phyloP scores from a whole-genome alignment of 2,797 vertebrate genomes.

The Zenarchopterus dispar region DNA sequence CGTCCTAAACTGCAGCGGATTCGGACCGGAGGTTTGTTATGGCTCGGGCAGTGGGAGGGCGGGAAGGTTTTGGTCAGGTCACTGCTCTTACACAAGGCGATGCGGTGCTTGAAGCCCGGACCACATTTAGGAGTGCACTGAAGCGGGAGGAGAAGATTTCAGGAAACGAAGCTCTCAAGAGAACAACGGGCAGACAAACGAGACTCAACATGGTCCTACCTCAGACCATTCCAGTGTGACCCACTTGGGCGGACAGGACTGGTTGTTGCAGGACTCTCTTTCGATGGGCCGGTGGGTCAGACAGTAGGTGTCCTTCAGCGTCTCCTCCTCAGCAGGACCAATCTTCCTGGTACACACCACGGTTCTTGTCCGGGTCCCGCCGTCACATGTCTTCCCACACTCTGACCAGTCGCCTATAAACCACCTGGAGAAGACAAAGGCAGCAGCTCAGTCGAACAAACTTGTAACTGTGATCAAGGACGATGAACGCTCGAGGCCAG shows the following conservation, averaged over 20 bases:
- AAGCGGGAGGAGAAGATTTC: slow-evolving; percentile 9
- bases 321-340: slow-evolving; percentile 93
- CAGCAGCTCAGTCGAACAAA: too few species aligned
- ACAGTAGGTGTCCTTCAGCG: slow-evolving; percentile 90
- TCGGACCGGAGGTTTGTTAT: slow-evolving; percentile 91
- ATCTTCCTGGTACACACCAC: slow-evolving; percentile 95
- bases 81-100: slow-evolving; percentile 96
- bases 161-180: not conserved
- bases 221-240: slow-evolving; percentile 97
- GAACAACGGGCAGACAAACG: not conserved
- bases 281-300: slow-evolving; percentile 94
- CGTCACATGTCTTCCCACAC: slow-evolving; percentile 95
- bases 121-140: slow-evolving; percentile 98
- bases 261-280: slow-evolving; percentile 94
- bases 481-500: too few species aligned
- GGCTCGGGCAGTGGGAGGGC: slow-evolving; percentile 87
- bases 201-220: slow-evolving; percentile 74
- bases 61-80: slow-evolving; percentile 95
- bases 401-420: slow-evolving; percentile 98
- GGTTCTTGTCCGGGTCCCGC: slow-evolving; percentile 89
- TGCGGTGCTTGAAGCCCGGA: slow-evolving; percentile 96
- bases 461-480: too few species aligned
- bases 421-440: slow-evolving; percentile 83
- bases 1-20: slow-evolving; percentile 94
- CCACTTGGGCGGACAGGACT: slow-evolving; percentile 98